A percentile compares a stretch with the other conserved stretches of the same genome.
Conservation (phyloP, 1,140 invertebrate species). For the Spodoptera litura region DNA sequence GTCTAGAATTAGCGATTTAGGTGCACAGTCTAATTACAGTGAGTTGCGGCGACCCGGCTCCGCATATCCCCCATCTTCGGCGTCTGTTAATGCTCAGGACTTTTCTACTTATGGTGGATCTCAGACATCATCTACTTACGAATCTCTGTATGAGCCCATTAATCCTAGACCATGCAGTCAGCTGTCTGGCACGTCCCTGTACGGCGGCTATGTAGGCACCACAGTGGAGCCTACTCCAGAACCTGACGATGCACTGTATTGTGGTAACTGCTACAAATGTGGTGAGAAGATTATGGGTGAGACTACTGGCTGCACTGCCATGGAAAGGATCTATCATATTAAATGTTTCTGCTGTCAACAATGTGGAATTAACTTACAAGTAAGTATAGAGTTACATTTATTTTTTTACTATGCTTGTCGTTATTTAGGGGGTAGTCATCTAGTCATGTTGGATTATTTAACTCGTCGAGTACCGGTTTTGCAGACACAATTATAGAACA, state of each 20-base stretch:
- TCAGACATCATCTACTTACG: conserved; percentile 92
- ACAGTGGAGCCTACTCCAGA: conserved; percentile 92
- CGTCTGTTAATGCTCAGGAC: conserved; percentile 84
- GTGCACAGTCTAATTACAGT: conserved; percentile 91
- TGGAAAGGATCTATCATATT: conserved; percentile 98
- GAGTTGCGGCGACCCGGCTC: conserved; percentile 89
- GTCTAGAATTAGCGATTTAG: conserved; percentile 78
- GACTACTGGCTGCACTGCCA: conserved; percentile 97
- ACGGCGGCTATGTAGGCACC: conserved; percentile 92
- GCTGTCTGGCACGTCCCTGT: conserved; percentile 91
- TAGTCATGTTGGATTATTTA: not conserved
- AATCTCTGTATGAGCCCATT: conserved; percentile 97
- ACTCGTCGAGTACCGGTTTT: too few relatives aligned
- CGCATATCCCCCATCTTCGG: conserved; percentile 82
- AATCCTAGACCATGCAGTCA: conserved; percentile 94
- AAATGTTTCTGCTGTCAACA: conserved; percentile 97
- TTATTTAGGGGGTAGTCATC: not conserved
- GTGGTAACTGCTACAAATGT: conserved; percentile 95
- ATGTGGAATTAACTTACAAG: conserved; percentile 93
- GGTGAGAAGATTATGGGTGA: conserved; percentile 97
- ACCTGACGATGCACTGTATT: conserved; percentile 90
- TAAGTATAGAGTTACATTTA: conserved; percentile 40
- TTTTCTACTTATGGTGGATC: conserved; percentile 89
- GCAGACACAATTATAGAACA: too few relatives aligned
- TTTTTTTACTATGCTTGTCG: not conserved